Evolutionary conservation across 2,113 vertebrate species (phyloP).

Genomic region (Dasyornis broadbenti): DNA sequence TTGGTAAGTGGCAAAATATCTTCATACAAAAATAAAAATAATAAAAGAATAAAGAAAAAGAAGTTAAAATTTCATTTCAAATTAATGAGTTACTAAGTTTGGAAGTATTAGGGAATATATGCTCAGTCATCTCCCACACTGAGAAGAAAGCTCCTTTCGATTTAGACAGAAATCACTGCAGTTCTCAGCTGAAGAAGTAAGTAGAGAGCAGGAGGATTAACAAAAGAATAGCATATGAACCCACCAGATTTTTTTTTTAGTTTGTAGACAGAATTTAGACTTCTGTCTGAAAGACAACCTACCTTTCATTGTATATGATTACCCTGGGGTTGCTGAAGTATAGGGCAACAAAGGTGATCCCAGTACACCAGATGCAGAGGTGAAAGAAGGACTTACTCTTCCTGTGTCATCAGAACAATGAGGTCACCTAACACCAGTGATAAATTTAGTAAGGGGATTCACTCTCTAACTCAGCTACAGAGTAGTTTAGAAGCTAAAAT

Average conservation of each 20-base stretch:
- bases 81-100: neutral
- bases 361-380: neutral
- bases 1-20: neutral
- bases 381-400: neutral
- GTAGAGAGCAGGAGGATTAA: neutral
- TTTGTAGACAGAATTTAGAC: neutral
- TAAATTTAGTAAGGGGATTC: neutral
- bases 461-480: neutral
- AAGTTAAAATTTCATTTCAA: neutral
- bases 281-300: neutral
- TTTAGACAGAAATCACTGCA: neutral
- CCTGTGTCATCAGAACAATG: slow-evolving; percentile 2
- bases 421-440: neutral
- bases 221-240: neutral
- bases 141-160: neutral
- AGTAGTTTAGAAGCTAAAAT: neutral
- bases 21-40: neutral
- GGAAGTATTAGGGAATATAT: neutral
- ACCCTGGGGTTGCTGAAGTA: neutral
- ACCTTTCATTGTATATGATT: neutral
- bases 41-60: neutral
- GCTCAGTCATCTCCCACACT: neutral
- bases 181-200: neutral
- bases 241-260: neutral
- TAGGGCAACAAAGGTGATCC: neutral